A percentile compares a stretch with the other conserved stretches of the same genome.
Conservation (phyloP, 2,797 vertebrate species). For the Ceryle rudis region DNA sequence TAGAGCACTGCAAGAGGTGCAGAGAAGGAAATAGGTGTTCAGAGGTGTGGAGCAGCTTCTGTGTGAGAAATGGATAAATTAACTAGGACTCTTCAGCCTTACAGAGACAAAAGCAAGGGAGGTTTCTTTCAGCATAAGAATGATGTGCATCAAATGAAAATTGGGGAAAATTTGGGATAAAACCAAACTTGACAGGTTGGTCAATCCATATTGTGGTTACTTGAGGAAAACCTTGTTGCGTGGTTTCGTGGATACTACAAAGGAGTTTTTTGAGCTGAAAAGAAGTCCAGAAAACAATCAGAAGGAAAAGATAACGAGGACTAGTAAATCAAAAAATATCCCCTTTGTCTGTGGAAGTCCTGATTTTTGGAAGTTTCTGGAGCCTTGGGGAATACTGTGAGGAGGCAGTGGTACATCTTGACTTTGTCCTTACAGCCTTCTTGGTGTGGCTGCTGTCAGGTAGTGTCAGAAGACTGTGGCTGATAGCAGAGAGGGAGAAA, state of each 20-base stretch:
- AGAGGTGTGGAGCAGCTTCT: not conserved
- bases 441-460: not conserved
- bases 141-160: not conserved
- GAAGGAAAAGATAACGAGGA: not conserved
- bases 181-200: not conserved
- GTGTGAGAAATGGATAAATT: not conserved
- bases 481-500: not conserved
- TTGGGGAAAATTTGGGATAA: not conserved
- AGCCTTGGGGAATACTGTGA: not conserved
- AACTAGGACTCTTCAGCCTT: not conserved
- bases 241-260: not conserved
- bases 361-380: not conserved
- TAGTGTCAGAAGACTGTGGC: not conserved
- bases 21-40: not conserved
- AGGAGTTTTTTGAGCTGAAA: not conserved
- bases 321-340: not conserved
- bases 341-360: not conserved
- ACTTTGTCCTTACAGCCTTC: not conserved
- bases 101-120: not conserved
- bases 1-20: not conserved
- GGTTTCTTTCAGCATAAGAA: not conserved
- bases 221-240: not conserved
- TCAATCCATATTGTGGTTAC: not conserved
- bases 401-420: not conserved
- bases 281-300: not conserved